phyloP scores from a whole-genome alignment of 2,113 vertebrate species.

The Neomonachus schauinslandi region DNA sequence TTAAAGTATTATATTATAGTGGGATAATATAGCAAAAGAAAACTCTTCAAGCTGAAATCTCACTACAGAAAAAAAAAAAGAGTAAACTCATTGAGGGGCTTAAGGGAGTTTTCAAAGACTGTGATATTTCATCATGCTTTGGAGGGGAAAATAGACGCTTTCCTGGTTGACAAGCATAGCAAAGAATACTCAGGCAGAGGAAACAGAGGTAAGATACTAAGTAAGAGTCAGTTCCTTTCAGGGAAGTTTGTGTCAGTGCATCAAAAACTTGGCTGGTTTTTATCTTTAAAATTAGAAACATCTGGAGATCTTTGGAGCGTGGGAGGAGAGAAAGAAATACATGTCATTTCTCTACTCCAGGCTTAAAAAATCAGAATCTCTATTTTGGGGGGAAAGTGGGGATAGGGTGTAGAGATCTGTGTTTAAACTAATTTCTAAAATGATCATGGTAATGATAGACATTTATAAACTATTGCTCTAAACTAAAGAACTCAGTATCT shows the following conservation, averaged over 20 bases:
- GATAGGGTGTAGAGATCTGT: neutral
- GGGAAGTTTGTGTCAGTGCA: neutral
- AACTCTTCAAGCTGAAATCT: neutral
- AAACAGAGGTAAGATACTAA: neutral
- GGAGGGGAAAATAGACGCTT: neutral
- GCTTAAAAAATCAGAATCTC: neutral
- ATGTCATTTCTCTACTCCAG: neutral
- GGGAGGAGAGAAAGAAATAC: neutral
- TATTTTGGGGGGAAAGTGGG: accelerated
- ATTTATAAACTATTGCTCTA: neutral
- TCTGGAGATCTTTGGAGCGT: neutral
- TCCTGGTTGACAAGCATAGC: neutral
- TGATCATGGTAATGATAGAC: neutral
- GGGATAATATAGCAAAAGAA: slow-evolving; percentile 8
- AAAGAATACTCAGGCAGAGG: neutral
- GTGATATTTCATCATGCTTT: neutral
- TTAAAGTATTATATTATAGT: neutral
- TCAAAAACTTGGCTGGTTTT: neutral
- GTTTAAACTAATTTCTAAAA: neutral
- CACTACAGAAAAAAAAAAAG: neutral
- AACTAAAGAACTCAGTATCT: neutral
- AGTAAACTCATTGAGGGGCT: neutral
- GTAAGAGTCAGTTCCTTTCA: neutral
- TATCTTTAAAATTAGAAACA: neutral
- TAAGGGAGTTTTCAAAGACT: neutral